These are phyloP conservation scores for Hydractinia echinata DNA, from an alignment of 30 jellyfish, hydroid and myxozoan genomes.

Conservation along the genomic window DNA sequence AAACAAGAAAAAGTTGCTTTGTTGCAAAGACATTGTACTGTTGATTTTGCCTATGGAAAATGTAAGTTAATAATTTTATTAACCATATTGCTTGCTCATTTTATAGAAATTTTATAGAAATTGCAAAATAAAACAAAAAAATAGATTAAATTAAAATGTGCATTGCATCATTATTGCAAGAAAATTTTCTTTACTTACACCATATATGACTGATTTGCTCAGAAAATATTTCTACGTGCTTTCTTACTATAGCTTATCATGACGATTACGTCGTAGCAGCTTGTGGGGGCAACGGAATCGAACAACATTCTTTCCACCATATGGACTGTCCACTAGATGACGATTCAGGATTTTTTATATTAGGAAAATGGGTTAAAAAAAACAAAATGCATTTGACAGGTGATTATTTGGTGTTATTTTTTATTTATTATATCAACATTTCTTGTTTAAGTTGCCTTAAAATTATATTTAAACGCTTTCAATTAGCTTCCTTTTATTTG, in stretches of 20 bases:
- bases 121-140: no score
- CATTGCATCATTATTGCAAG: no score
- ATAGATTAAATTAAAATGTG: no score
- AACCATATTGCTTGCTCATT: no score
- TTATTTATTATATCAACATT: background rate
- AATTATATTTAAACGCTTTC: background rate
- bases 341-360: constrained; percentile 11
- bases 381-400: background rate
- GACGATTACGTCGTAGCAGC: background rate
- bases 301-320: constrained; percentile 2
- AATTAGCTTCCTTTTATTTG: background rate
- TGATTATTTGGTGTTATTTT: background rate
- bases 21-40: constrained; percentile 7
- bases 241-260: background rate
- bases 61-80: background rate
- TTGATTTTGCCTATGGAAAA: background rate
- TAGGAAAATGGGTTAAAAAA: background rate
- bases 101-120: no score
- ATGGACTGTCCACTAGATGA: constrained; percentile 18
- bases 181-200: no score
- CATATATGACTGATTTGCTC: no score
- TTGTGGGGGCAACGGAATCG: background rate
- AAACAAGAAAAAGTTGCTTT: constrained; percentile 13
- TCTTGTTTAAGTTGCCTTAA: background rate
- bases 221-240: no score